Evolutionary conservation across 2,113 vertebrate genomes (phyloP).

Genomic region (Sialia sialis): DNA sequence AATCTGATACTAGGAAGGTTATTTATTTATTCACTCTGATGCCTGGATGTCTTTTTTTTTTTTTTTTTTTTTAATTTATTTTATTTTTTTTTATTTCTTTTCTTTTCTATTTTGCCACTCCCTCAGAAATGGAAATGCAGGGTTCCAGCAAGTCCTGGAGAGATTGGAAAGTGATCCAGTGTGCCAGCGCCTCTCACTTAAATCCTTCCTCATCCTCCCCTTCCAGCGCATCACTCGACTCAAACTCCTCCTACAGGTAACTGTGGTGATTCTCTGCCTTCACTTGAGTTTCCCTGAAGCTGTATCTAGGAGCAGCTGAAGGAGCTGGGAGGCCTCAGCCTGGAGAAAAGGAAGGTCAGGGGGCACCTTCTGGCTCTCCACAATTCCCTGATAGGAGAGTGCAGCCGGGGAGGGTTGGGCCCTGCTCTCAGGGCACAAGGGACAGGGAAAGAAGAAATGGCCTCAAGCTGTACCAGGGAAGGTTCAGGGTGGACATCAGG

Average conservation of each 20-base stretch:
- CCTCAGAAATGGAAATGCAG: conserved; percentile 80
- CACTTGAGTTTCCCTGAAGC: background rate
- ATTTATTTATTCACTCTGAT: background rate
- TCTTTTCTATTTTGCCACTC: background rate
- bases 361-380: background rate
- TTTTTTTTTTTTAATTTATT: too few relatives aligned
- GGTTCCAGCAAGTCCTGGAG: conserved; percentile 86
- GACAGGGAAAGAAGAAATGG: accelerated
- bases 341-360: background rate
- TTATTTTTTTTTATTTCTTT: background rate
- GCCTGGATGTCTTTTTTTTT: background rate
- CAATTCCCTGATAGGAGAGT: background rate
- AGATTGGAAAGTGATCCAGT: conserved; percentile 85
- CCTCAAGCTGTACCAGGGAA: background rate
- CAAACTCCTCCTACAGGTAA: conserved; percentile 93
- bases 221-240: conserved; percentile 96
- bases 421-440: background rate
- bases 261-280: conserved; percentile 7
- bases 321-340: background rate
- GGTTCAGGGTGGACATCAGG: background rate
- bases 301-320: background rate
- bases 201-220: conserved; percentile 95
- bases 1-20: background rate
- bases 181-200: conserved; percentile 92
- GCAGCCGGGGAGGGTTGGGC: accelerated